Base-by-base conservation (phyloP, 1,140 invertebrate species). In the Nixonia krombeini region DNA sequence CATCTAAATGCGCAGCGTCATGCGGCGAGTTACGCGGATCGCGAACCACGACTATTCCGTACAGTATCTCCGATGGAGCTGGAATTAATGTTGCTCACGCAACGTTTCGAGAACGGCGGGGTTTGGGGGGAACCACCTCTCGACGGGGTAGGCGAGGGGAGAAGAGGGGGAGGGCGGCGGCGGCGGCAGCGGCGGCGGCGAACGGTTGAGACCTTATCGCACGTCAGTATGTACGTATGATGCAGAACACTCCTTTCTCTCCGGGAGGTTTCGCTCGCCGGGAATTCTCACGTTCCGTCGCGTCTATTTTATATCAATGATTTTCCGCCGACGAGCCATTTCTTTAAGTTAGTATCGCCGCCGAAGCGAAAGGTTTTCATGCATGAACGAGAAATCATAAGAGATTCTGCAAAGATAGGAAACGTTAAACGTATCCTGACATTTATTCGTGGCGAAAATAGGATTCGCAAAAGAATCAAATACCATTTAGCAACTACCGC, bases 231-330 rank as follows among this genome's bases (percentile, higher is more conserved):
- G 61, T 46, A 55, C 40, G 62, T 63, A 63, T 49, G 62, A 47
- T 66, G 62, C 68, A 59, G 68, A 62, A 70, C 68, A 70, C 68
- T 70, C 68, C 68, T 70, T 70, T 62, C 61, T 70, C 68, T 62
- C 57, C 56, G 47, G 61, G 67, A 70, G 67, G 67, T 70, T 61
- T 64, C 40, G 56, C 46, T 70, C 37, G 51, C 61, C 35, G 26
- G 47, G 52, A 65, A 70, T 65, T 70, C 67, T 70, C 67, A 70
- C 67, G 67, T 62, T 70, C 61, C 67, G 61, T 70, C 67, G 59
- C 56, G 51, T 57, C 65, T 65, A 65, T 70, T 45, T 70, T 70
- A 70, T 65, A 65, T 62, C 61, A 40, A 65, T 42, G 47, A 37
- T 57, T 71, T 65, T 65, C 47, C 62, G 42, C 49, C 52, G 57